Conservation (phyloP, 2,888 invertebrate species). For the Mythimna pallens region DNA sequence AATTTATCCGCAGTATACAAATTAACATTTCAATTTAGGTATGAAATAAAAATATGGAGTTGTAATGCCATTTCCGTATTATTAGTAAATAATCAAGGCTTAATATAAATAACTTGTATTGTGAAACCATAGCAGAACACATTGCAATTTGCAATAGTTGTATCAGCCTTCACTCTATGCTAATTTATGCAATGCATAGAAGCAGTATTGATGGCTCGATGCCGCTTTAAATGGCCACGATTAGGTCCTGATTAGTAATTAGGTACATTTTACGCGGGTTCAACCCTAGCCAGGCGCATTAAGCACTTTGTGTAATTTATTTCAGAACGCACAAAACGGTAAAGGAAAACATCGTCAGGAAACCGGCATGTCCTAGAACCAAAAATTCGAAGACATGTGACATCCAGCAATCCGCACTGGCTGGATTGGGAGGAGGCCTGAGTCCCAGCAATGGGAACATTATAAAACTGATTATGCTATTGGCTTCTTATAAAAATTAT, state of each 20-base stretch:
- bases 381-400: too few species aligned
- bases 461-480: too few species aligned
- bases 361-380: too few species aligned
- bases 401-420: too few species aligned
- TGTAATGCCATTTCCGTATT: background rate
- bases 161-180: conserved; percentile 25
- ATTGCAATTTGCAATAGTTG: conserved; percentile 10
- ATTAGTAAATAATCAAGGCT: background rate
- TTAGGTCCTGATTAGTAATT: background rate
- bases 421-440: too few species aligned
- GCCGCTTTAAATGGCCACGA: background rate
- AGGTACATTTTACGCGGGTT: conserved; percentile 5
- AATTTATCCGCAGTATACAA: background rate
- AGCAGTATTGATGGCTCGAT: conserved; percentile 10
- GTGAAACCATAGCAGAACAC: background rate
- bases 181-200: conserved; percentile 16
- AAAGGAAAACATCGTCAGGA: too few species aligned
- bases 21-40: conserved; percentile 1
- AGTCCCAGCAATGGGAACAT: too few species aligned
- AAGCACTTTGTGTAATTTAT: too few species aligned
- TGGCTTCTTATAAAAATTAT: background rate
- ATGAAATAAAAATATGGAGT: background rate
- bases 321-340: too few species aligned
- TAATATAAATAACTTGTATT: conserved; percentile 7
- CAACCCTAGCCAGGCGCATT: too few species aligned